Evolutionary conservation across 2,113 vertebrate genomes (phyloP), one percentile per base, ranked within the genome.

Genomic region (Eupsittula cactorum): DNA sequence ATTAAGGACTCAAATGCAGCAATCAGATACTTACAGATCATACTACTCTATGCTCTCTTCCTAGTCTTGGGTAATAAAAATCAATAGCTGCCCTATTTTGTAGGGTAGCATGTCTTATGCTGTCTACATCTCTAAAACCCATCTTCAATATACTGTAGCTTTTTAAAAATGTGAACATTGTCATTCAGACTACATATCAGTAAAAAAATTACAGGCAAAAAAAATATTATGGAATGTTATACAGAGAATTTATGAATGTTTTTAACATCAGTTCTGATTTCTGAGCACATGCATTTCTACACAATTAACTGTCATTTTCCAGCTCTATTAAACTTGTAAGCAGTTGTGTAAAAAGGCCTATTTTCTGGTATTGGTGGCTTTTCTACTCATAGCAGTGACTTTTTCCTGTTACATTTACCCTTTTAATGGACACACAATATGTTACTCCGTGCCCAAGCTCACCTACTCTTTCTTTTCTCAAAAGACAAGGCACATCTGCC

Each of bases 401-500:
- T 97, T 93, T 97, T 92, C 57, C 79, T 95, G 86, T 95, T 97
- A 60, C 91, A 97, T 84, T 97, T 97, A 97, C 77, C 97, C 97
- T 98, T 97, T 96, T 97, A 98, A 98, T 86, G 96, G 97, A 97
- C 97, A 97, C 97, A 97, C 95, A 98, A 98, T 98, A 96, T 97
- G 97, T 95, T 97, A 97, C 95, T 96, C 98, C 97, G 97, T 98
- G 98, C 98, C 97, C 98, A 98, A 98, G 97, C 98, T 98, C 97
- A 98, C 98, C 98, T 99, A 98, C 98, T 97, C 98, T 97, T 98
- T 98, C 98, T 98, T 98, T 98, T 98, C 98, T 98, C 98, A 97
- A 97, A 98, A 98, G 98, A 98, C 98, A 98, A 98, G 98, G 97
- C 98, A 98, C 98, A 99, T 99, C 99, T 99, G 99, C 98, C 99